Evolutionary conservation across 2,113 vertebrate species (phyloP).

Genomic region (Peucedramus taeniatus): DNA sequence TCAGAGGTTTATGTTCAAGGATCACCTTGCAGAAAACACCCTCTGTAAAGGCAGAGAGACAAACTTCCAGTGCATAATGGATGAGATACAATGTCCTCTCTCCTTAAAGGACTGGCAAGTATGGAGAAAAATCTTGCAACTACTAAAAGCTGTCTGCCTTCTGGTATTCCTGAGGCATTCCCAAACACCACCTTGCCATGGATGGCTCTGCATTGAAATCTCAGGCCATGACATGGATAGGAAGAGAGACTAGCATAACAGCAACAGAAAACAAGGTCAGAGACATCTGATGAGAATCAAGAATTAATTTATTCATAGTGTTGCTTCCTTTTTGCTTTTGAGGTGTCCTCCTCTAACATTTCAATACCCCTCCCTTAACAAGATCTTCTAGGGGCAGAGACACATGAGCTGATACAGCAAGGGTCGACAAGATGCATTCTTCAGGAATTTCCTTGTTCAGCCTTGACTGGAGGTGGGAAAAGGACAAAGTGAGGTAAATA

Average conservation of each 20-base stretch:
- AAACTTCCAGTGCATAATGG: neutral
- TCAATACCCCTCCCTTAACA: neutral
- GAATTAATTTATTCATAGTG: conserved; percentile 20
- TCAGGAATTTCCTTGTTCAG: conserved; percentile 39
- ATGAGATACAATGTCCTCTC: neutral
- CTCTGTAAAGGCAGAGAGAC: neutral
- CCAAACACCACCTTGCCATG: neutral
- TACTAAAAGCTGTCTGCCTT: neutral
- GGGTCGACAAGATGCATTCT: neutral
- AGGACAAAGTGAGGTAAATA: neutral
- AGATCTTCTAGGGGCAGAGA: neutral
- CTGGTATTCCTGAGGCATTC: neutral
- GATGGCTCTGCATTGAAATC: neutral
- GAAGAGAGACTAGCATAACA: neutral
- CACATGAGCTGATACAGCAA: neutral
- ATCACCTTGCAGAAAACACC: neutral
- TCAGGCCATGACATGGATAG: neutral
- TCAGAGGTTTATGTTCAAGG: neutral
- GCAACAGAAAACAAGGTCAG: neutral
- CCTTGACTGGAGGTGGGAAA: neutral
- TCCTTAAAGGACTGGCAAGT: neutral
- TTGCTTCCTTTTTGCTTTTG: neutral
- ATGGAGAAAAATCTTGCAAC: neutral
- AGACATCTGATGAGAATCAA: neutral
- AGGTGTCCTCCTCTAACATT: neutral